Evolutionary conservation across 2,888 invertebrate genomes (phyloP), one percentile per base, ranked within the genome.

Genomic region (Hymenopus coronatus): DNA sequence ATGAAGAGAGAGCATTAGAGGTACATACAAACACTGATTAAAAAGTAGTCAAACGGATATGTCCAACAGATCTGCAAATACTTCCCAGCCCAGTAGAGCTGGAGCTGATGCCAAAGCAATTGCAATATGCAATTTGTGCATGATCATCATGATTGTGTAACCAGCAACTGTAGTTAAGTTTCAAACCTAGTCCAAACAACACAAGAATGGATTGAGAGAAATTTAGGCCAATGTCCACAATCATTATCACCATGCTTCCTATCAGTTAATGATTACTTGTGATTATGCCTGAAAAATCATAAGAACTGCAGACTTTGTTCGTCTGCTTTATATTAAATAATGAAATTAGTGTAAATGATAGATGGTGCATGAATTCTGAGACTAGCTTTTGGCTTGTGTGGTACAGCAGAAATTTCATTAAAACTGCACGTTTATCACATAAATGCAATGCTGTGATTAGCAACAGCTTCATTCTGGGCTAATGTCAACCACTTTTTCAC

Each of bases 1-100:
- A 88, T 84, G 88, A 89, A 87, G 87, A 90, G 90, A 90, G 90
- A 90, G 90, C 90, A 89, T 90, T 90, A 88, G 84, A 89, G 89
- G 88, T 90, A 89, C 85, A 89, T 81, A 88, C 83, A 84, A 90
- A 90, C 90, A 90, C 85, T 90, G 89, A 90, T 89, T 89, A 89
- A 85, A 89, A 87, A 89, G 89, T 87, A 87, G 88, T 90, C 86
- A 88, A 90, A 88, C 89, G 89, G 90, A 90, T 90, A 90, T 90
- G 90, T 90, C 90, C 89, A 88, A 85, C 90, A 88, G 89, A 89
- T 89, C 88, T 89, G 40, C 85, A 85, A 27, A 87, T 89, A 85
- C 85, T 84, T 83, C 40, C 40, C 81, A 88, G 85, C 85, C 27
- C 81, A 70, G 81, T 46, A 40, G 7, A 30, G 54, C n/a, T 54